Base-by-base conservation (phyloP, 2,797 vertebrate genomes). In the Rhyacichthys aspro region DNA sequence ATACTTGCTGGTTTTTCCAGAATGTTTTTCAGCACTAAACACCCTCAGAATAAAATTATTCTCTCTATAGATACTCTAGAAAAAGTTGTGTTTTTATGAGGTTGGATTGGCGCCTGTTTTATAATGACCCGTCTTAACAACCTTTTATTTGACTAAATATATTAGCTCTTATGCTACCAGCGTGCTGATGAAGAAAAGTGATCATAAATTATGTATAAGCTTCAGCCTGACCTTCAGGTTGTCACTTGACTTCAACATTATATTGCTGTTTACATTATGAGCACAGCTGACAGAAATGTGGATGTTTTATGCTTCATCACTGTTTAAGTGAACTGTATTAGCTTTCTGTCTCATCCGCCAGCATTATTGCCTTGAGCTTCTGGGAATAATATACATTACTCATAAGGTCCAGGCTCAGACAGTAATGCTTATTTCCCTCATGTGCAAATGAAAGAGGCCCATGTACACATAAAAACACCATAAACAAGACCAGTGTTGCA, bases 301-400 rank as follows among this genome's bases (percentile, higher is more conserved):
- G 55, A 33, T 32, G 42, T 59, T 70, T 72, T 55, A 63, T 60
- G 67, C 78, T 74, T 69, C 63, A 74, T 81, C 86, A 78, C 66
- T 82, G 69, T 81, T 72, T 71, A 80, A 78, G 70, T 72, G 70
- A 72, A 63, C 37, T 46, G 44, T 74, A 68, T 80, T 63, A 63
- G 72, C 64, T 74, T 63, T 56, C 67, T 16, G 66, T 67, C 74
- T 85, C 72, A 61, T 76, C 54, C 32, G 17, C 62, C 63, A 57
- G 54, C 39, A 62, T 86, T 87, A 86, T 87, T 85, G 82, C 82
- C 59, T 64, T 61, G 85, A 58, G 83, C 76, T 72, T 83, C 73
- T 44, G 85, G 72, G 85, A 84, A 68, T 80, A 83, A 88, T 87
- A 83, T 70, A 70, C 74, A 79, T 83, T 52, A 74, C 69, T 85